Evolutionary conservation across 1,140 invertebrate species (phyloP).

Genomic region (Anastrepha obliqua): DNA sequence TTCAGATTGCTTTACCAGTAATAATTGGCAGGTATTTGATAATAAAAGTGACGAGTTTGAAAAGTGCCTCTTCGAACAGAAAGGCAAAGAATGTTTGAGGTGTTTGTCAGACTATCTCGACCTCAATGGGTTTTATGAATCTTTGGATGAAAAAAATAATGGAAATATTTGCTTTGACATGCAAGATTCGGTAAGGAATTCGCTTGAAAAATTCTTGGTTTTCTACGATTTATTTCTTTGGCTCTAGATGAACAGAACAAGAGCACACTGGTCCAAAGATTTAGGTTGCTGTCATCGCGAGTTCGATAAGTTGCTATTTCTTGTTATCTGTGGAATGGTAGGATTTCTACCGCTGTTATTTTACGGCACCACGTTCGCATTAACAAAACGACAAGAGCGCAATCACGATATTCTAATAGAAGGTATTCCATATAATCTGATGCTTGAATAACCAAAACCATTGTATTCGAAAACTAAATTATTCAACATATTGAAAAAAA

Average conservation of each 20-base stretch:
- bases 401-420: constrained; percentile 64
- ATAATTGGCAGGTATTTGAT: constrained; percentile 58
- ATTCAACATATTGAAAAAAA: not conserved
- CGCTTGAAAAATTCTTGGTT: not conserved
- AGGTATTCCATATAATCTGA: constrained; percentile 18
- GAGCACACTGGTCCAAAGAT: constrained; percentile 65
- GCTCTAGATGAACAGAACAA: constrained; percentile 69
- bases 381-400: constrained; percentile 65
- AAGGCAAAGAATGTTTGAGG: constrained; percentile 44
- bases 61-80: constrained; percentile 21
- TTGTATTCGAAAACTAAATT: not conserved
- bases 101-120: constrained; percentile 60
- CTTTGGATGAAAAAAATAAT: constrained; percentile 63
- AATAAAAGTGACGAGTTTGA: constrained; percentile 20
- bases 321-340: constrained; percentile 59
- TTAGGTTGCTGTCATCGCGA: constrained; percentile 67
- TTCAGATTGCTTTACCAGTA: constrained; percentile 63
- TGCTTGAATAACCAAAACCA: no score
- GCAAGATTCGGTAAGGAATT: constrained; percentile 64
- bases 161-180: constrained; percentile 68
- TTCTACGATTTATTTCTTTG: not conserved
- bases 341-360: constrained; percentile 63
- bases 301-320: constrained; percentile 60
- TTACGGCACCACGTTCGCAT: constrained; percentile 60
- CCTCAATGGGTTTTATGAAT: constrained; percentile 64